Evolutionary conservation across 64 coral and sea anemone genomes (phyloP).

Genomic region (Dendronephthya gigantea): DNA sequence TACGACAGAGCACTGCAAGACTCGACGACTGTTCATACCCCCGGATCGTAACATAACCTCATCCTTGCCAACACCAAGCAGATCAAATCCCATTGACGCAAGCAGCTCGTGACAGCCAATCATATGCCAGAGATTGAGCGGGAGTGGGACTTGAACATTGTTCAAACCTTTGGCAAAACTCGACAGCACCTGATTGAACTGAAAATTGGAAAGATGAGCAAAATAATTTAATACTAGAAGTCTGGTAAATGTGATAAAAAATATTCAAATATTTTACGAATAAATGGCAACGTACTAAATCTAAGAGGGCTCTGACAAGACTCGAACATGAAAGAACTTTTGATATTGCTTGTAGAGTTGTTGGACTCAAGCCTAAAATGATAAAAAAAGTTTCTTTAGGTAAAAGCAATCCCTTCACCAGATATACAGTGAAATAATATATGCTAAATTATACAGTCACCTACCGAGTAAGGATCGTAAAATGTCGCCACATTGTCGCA

Average conservation of each 20-base stretch:
- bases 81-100: slow-evolving; percentile 85
- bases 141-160: slow-evolving; percentile 88
- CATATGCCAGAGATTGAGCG: slow-evolving; percentile 75
- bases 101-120: slow-evolving; percentile 84
- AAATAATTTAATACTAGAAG: background rate
- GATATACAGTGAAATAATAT: no score
- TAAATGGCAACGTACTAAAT: background rate
- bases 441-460: no score
- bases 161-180: slow-evolving; percentile 74
- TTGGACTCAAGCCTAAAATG: slow-evolving; percentile 1
- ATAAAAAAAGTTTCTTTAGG: background rate
- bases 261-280: no score
- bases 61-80: slow-evolving; percentile 95
- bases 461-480: slow-evolving; percentile 65
- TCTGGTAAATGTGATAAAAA: no score
- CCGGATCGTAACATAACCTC: slow-evolving; percentile 94
- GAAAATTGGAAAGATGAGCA: background rate
- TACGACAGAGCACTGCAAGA: slow-evolving; percentile 77
- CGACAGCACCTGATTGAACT: slow-evolving; percentile 79
- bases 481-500: slow-evolving; percentile 44
- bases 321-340: background rate
- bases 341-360: background rate
- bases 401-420: background rate
- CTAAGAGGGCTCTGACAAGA: background rate
- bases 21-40: slow-evolving; percentile 75